phyloP scores from a whole-genome alignment of 2,797 vertebrate genomes.

The Xyrichtys novacula region DNA sequence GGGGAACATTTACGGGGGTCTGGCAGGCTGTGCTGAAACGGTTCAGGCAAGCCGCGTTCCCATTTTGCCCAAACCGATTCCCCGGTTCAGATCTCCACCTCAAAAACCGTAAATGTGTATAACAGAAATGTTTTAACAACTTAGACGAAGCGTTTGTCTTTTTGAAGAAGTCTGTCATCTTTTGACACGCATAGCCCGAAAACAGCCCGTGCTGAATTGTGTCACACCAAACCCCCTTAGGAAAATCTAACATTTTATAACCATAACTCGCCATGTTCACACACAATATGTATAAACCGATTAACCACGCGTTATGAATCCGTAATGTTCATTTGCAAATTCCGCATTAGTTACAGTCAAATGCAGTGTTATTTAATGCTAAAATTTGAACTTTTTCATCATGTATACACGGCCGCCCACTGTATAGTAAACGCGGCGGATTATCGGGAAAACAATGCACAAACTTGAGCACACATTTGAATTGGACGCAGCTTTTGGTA shows the following conservation, averaged over 20 bases:
- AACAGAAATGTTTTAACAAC: not conserved
- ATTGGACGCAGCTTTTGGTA: not conserved
- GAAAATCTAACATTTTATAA: not conserved
- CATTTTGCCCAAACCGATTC: slow-evolving; percentile 52
- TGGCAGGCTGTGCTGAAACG: slow-evolving; percentile 51
- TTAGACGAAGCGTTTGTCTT: not conserved
- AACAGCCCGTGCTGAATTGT: slow-evolving; percentile 5
- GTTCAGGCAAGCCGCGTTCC: slow-evolving; percentile 60
- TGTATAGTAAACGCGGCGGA: slow-evolving; percentile 9
- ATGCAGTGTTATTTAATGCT: not conserved
- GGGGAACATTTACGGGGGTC: slow-evolving; percentile 18
- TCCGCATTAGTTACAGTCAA: slow-evolving; percentile 14
- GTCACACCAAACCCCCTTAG: slow-evolving; percentile 34
- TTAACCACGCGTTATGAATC: rapidly evolving
- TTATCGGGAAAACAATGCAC: slow-evolving; percentile 14
- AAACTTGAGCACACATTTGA: not conserved
- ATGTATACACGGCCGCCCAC: slow-evolving; percentile 35
- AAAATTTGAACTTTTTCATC: slow-evolving; percentile 49
- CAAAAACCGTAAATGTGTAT: not conserved
- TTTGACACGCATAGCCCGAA: slow-evolving; percentile 10
- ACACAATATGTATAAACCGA: rapidly evolving
- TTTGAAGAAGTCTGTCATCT: not conserved
- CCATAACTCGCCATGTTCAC: not conserved
- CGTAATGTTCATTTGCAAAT: not conserved
- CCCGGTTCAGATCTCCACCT: not conserved